Evolutionary conservation across 2,797 vertebrate genomes (phyloP).

Genomic region (Notolabrus celidotus): DNA sequence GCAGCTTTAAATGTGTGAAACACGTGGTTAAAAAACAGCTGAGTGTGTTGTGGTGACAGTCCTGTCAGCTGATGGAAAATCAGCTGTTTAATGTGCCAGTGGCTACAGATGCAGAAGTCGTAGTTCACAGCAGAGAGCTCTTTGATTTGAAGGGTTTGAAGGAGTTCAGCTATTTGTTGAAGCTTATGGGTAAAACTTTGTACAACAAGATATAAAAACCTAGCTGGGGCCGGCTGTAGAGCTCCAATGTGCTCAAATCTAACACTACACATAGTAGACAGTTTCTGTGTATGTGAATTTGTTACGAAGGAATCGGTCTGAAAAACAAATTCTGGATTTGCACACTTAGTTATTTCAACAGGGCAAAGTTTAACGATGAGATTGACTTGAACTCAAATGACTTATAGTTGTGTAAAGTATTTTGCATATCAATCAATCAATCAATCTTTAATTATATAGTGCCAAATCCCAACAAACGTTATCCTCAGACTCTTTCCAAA

Average conservation of each 20-base stretch:
- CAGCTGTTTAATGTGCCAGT: conserved; percentile 46
- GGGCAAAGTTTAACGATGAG: not conserved
- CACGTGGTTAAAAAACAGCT: not conserved
- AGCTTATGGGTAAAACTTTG: not conserved
- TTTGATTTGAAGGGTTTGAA: not conserved
- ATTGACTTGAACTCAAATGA: not conserved
- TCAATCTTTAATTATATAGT: no score
- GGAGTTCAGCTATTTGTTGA: not conserved
- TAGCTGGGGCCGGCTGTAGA: not conserved
- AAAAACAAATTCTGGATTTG: not conserved
- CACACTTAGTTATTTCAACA: not conserved
- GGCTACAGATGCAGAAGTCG: conserved; percentile 13
- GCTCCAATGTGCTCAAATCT: not conserved
- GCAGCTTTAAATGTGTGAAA: no score
- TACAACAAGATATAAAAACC: not conserved
- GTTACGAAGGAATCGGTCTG: not conserved
- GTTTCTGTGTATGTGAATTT: not conserved
- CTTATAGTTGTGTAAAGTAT: not conserved
- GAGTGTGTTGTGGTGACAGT: not conserved
- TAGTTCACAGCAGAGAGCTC: conserved; percentile 1
- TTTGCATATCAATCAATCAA: no score
- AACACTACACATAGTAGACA: not conserved
- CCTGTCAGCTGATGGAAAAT: conserved; percentile 46
- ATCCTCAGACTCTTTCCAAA: no score
- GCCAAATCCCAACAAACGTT: no score